Evolutionary conservation across 2,888 invertebrate genomes (phyloP).

Genomic region (Abscondita cerata): DNA sequence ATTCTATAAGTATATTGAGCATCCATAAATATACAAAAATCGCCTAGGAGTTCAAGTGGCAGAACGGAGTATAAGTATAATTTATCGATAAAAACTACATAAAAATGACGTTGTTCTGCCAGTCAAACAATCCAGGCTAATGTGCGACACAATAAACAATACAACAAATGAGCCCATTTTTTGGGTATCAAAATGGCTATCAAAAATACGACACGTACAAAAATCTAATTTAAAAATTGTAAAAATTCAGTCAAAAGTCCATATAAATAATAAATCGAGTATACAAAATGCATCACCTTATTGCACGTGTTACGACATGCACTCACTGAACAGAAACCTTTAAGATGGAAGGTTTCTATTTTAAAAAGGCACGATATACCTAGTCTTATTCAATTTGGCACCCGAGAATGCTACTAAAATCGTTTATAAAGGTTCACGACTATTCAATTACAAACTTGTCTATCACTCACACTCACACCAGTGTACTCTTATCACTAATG

Average conservation of each 20-base stretch:
- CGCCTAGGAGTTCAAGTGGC: conserved; percentile 61
- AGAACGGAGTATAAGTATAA: conserved; percentile 45
- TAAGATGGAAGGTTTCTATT: conserved; percentile 22
- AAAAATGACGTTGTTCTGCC: conserved; percentile 53
- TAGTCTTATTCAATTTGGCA: conserved; percentile 59
- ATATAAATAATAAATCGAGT: conserved; percentile 47
- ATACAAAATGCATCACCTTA: conserved; percentile 45
- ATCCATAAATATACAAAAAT: conserved; percentile 59
- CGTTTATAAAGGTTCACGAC: conserved; percentile 49
- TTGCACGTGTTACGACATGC: conserved; percentile 34
- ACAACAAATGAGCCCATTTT: conserved; percentile 33
- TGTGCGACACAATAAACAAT: conserved; percentile 58
- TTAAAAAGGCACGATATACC: conserved; percentile 56
- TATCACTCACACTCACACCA: conserved; percentile 55
- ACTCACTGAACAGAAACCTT: conserved; percentile 27
- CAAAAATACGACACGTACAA: conserved; percentile 56
- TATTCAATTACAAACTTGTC: conserved; percentile 53
- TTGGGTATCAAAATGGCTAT: conserved; percentile 55
- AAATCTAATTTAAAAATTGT: conserved; percentile 55
- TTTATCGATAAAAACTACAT: conserved; percentile 39
- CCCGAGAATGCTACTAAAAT: conserved; percentile 56
- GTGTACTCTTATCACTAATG: conserved; percentile 51
- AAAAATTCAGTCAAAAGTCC: conserved; percentile 53
- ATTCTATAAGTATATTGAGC: conserved; percentile 59
- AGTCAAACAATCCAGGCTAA: conserved; percentile 59